A percentile compares a stretch with the other conserved stretches of the same genome.
Evolutionary conservation across 1,140 invertebrate genomes (phyloP).

Genomic region (Heliconius nattereri): DNA sequence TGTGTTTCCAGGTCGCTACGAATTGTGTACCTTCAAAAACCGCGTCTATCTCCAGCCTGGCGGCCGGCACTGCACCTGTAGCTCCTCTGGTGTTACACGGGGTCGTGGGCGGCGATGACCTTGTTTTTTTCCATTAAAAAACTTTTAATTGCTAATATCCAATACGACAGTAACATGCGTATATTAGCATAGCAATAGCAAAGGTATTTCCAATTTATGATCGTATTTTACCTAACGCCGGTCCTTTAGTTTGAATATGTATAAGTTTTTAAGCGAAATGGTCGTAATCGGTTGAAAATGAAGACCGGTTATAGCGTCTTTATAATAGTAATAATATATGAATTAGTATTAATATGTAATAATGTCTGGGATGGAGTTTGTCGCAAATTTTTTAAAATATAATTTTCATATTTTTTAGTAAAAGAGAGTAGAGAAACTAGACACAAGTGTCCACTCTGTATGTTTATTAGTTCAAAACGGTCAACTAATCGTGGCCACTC

Average conservation of each 20-base stretch:
- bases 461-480: too few relatives aligned
- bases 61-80: too few relatives aligned
- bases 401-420: too few relatives aligned
- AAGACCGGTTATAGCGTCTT: not conserved
- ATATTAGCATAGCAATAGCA: slow-evolving; percentile 5
- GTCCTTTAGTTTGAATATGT: slow-evolving; percentile 9
- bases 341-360: slow-evolving; percentile 6
- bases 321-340: not conserved
- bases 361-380: not conserved
- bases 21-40: too few relatives aligned
- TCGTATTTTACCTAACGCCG: not conserved
- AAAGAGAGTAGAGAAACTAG: too few relatives aligned
- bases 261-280: slow-evolving; percentile 3
- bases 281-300: not conserved
- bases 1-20: too few relatives aligned
- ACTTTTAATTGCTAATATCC: not conserved
- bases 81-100: too few relatives aligned
- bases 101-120: too few relatives aligned
- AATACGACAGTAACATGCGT: not conserved
- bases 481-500: too few relatives aligned
- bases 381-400: not conserved
- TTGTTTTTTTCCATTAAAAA: too few relatives aligned
- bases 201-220: slow-evolving; percentile 6
- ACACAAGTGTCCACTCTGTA: too few relatives aligned
- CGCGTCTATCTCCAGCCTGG: too few relatives aligned